Evolutionary conservation across 2,888 invertebrate species (phyloP), one percentile per base, ranked within the genome.

Genomic region (Metopia argyrocephala): DNA sequence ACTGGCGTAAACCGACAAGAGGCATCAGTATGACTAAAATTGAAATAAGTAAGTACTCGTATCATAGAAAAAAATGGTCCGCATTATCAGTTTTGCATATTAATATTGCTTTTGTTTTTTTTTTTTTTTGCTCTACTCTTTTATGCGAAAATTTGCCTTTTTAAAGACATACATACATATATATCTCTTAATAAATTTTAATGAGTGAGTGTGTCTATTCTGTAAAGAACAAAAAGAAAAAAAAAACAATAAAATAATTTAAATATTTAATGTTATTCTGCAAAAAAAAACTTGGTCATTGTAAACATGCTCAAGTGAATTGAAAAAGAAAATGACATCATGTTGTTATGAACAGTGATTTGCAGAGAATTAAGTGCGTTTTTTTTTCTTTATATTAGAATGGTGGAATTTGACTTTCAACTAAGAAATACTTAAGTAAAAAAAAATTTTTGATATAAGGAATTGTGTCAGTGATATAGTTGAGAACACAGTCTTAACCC

Each of bases 11-110:
- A 84, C 90, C 91, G 83, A 93, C 93, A 84, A 93, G 94, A 84
- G 89, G 88, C 78, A 93, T 94, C 89, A 94, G 94, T 91, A 95
- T 95, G 94, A 94, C 94, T 23, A 94, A 94, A 89, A 93, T 94
- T 75, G 95, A 95, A 91, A 92, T 94, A 92, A 94, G 95, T 95
- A 90, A 94, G 93, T 92, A 20, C 20, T 4, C 5, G 4, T 27
- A 28, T 28, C 21, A 28, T 45, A n/a, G 28, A 46, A 3, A 6
- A 31, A 6, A 54, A 23, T 23, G 15, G 25, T 54, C 27, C n/a
- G 25, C 27, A 18, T 54, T 56, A 28, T 56, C n/a, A 5, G 25
- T 27, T 52, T 9, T 9, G 6, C 21, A 52, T 52, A 52, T 21
- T 18, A 20, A 18, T 6, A 38, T 6, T 38, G 38, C 15, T 38